phyloP scores from a whole-genome alignment of 2,888 invertebrate species.

The Siphonodentalium dalli region DNA sequence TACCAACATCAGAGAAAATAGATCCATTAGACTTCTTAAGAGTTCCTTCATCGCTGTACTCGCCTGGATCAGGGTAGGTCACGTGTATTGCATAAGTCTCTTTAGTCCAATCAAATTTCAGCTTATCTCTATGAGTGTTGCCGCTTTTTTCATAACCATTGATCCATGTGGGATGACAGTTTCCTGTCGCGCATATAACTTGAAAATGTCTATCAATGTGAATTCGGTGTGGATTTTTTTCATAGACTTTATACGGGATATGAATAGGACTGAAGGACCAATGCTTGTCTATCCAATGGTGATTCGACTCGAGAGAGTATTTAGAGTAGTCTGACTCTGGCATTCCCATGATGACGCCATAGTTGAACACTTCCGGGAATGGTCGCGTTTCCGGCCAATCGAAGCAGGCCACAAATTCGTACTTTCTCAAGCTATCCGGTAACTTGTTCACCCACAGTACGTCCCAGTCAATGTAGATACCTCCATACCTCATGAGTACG shows the following conservation, averaged over 20 bases:
- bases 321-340: slow-evolving; percentile 6
- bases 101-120: too few species aligned
- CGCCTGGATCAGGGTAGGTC: too few species aligned
- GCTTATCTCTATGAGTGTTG: too few species aligned
- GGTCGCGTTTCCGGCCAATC: slow-evolving; percentile 10
- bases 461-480: slow-evolving; percentile 22
- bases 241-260: too few species aligned
- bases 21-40: too few species aligned
- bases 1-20: too few species aligned
- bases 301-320: slow-evolving; percentile 6
- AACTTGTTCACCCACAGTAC: slow-evolving; percentile 13
- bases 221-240: too few species aligned
- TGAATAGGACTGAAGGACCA: background rate
- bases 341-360: slow-evolving; percentile 10
- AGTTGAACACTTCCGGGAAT: slow-evolving; percentile 15
- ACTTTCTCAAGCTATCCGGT: slow-evolving; percentile 2
- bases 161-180: slow-evolving; percentile 18
- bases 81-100: too few species aligned
- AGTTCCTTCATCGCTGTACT: too few species aligned
- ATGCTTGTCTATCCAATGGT: background rate
- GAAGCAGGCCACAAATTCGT: slow-evolving; percentile 6
- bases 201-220: background rate
- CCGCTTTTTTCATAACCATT: too few species aligned
- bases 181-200: slow-evolving; percentile 14
- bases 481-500: slow-evolving; percentile 49